Conservation (phyloP, 2,888 invertebrate species). For the Xestia c-nigrum region DNA sequence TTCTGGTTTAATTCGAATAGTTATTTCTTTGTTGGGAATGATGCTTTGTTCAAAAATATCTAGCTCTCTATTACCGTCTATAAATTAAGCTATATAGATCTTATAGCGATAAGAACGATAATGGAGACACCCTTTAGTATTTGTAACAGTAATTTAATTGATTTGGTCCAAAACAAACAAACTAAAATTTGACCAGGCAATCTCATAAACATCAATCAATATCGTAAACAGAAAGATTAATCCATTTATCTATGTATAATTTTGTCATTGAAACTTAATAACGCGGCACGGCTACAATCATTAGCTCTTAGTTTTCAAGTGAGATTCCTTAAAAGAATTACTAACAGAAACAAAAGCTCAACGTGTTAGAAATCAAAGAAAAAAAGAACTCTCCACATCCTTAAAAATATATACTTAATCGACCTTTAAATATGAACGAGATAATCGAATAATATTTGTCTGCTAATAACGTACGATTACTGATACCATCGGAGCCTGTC, state of each 20-base stretch:
- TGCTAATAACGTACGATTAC: conserved; percentile 56
- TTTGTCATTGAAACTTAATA: neutral
- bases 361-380: neutral
- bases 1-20: neutral
- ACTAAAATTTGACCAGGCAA: neutral
- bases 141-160: neutral
- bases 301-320: neutral
- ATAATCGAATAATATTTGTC: conserved; percentile 60
- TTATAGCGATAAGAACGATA: neutral
- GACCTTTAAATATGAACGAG: conserved; percentile 36
- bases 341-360: neutral
- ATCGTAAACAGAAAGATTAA: too few relatives aligned
- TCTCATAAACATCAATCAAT: neutral
- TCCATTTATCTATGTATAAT: neutral
- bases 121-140: neutral
- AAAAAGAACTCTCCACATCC: neutral
- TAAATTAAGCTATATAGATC: neutral
- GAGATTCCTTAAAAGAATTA: neutral
- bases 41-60: neutral
- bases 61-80: neutral
- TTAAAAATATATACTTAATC: conserved; percentile 18
- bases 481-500: conserved; percentile 54
- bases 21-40: neutral
- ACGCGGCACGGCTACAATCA: neutral
- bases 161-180: neutral